Evolutionary conservation across 2,888 invertebrate species (phyloP).

Genomic region (Ochropacha duplaris): DNA sequence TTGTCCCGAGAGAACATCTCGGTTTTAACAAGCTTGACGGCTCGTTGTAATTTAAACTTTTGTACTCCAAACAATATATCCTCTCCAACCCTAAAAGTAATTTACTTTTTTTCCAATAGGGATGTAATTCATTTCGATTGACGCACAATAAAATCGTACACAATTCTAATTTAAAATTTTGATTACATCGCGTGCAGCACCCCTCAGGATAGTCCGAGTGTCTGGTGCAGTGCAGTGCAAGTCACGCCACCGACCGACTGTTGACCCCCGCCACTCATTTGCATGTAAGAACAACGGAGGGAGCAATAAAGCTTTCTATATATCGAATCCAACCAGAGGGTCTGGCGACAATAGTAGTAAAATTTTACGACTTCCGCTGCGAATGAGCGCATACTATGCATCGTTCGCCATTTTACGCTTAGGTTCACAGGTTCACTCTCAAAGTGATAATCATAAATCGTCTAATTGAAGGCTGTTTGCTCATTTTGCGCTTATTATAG

Average conservation of each 20-base stretch:
- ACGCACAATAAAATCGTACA: conserved; percentile 48
- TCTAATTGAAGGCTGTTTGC: conserved; percentile 19
- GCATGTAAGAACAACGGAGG: conserved; percentile 33
- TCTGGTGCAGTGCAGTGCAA: conserved; percentile 13
- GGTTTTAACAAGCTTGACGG: not conserved
- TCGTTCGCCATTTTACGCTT: conserved; percentile 28
- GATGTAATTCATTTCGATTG: conserved; percentile 41
- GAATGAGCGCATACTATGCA: conserved; percentile 20
- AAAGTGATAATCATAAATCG: conserved; percentile 20
- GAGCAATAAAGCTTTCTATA: conserved; percentile 59
- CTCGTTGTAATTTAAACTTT: conserved; percentile 20
- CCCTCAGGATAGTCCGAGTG: conserved; percentile 27
- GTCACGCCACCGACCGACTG: conserved; percentile 27
- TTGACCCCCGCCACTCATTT: conserved; percentile 42
- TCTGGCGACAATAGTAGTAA: conserved; percentile 46
- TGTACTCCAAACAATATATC: conserved; percentile 28
- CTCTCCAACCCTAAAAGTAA: conserved; percentile 41
- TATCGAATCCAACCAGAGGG: conserved; percentile 41
- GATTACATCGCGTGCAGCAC: conserved; percentile 43
- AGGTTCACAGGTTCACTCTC: conserved; percentile 11
- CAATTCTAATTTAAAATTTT: conserved; percentile 55
- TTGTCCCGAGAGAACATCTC: too few relatives aligned
- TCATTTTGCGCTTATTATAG: conserved; percentile 40
- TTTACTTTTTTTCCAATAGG: conserved; percentile 40
- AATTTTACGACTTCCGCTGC: conserved; percentile 60